Conservation (phyloP, 2,113 vertebrate species). For the Ornithorhynchus anatinus region DNA sequence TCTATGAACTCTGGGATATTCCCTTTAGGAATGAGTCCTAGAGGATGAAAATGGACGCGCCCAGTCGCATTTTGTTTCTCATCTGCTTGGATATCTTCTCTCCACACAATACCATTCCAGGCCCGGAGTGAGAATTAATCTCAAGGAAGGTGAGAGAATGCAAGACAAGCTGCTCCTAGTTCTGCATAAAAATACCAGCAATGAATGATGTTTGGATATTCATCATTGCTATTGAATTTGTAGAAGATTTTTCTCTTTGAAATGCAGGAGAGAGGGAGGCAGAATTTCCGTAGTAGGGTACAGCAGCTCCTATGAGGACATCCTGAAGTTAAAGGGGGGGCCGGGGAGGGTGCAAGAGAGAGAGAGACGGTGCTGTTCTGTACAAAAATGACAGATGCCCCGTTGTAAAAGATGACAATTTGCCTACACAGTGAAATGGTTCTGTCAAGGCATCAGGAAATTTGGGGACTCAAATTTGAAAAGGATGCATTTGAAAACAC, state of each 20-base stretch:
- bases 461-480: slow-evolving; percentile 49
- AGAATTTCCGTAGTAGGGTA: neutral
- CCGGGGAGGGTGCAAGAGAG: neutral
- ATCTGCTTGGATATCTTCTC: neutral
- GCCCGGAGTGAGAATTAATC: slow-evolving; percentile 24
- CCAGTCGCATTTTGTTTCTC: neutral
- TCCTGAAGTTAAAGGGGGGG: neutral
- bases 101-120: accelerated
- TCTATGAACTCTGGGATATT: accelerated
- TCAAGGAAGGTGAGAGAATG: slow-evolving; percentile 1
- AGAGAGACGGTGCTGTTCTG: slow-evolving; percentile 2
- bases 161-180: neutral
- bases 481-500: slow-evolving; percentile 32
- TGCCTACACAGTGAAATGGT: slow-evolving; percentile 59
- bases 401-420: slow-evolving; percentile 69
- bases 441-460: slow-evolving; percentile 62
- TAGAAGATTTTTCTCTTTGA: neutral
- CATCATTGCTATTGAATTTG: neutral
- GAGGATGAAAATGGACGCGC: neutral
- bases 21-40: neutral
- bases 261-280: neutral
- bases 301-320: neutral
- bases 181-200: slow-evolving; percentile 8
- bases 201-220: neutral
- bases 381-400: slow-evolving; percentile 58